Evolutionary conservation across 2,113 vertebrate species (phyloP).

Genomic region (Archocentrus centrarchus): DNA sequence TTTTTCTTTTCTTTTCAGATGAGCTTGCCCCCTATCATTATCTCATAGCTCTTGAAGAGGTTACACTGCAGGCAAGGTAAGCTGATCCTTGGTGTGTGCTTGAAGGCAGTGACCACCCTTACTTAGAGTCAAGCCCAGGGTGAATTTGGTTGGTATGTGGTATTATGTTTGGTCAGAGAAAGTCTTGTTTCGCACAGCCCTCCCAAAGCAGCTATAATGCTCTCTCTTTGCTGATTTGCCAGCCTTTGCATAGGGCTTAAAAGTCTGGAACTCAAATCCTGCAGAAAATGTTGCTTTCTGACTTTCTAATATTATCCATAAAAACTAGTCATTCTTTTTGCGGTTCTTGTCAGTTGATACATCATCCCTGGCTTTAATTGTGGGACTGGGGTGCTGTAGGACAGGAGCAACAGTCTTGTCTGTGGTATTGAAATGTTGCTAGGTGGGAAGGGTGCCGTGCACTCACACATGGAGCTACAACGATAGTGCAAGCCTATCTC

Average conservation of each 20-base stretch:
- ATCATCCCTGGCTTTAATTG: not conserved
- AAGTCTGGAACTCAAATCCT: constrained; percentile 1
- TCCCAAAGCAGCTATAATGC: constrained; percentile 25
- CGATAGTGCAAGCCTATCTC: constrained; percentile 26
- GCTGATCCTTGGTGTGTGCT: constrained; percentile 55
- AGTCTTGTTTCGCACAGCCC: constrained; percentile 40
- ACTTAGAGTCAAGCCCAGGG: constrained; percentile 27
- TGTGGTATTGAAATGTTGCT: not conserved
- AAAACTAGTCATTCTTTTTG: constrained; percentile 3
- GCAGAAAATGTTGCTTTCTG: not conserved
- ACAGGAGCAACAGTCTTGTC: not conserved
- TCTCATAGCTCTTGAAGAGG: constrained; percentile 56
- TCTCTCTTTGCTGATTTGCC: constrained; percentile 29
- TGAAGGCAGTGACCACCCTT: constrained; percentile 50
- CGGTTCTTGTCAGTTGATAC: not conserved
- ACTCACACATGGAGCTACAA: constrained; percentile 32
- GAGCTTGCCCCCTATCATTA: constrained; percentile 37
- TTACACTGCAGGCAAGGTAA: constrained; percentile 65
- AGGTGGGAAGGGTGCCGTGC: not conserved
- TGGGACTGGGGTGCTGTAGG: not conserved
- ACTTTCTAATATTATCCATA: not conserved
- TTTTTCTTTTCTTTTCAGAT: not conserved
- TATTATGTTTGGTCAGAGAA: constrained; percentile 52
- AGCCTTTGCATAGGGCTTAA: not conserved
- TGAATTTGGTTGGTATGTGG: constrained; percentile 58